Evolutionary conservation across 1,140 invertebrate species (phyloP), one percentile per base, ranked within the genome.

Genomic region (Bombus sylvicola): DNA sequence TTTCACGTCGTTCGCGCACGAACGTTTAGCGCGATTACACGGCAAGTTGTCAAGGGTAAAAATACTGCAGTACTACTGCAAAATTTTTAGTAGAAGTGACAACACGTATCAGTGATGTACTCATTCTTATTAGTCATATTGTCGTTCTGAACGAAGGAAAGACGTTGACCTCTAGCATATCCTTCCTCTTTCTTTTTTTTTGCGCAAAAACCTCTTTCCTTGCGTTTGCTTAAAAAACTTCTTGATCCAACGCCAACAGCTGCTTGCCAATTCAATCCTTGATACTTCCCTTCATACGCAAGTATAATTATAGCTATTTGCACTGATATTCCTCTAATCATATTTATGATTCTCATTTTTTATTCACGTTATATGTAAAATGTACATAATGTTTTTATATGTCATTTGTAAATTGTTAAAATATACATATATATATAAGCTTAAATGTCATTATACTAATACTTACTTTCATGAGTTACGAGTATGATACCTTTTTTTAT

Each of bases 21-120:
- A 86, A 88, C 83, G 62, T 88, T 88, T 86, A 78, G 78, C 68
- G 39, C 77, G 69, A 88, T 88, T 88, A 88, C 74, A 78, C 82
- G 74, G 78, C 73, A 68, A 83, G 74, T 86, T 79, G 84, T 88
- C 87, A 88, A 88, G 87, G 87, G 85, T 88, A 88, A 87, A 88
- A 88, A 75, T 83, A 83, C 87, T 81, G 87, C 87, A 88, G 85
- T 88, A 85, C 84, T 37, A 62, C 84, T 75, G 84, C 84, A 81
- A 85, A 85, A 81, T 71, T 81, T 85, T 81, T 53, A 74, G 43
- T 31, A 37, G 71, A 81, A 75, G 12, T 62, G 22, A 39, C 9
- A 72, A 72, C 39, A 41, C 41, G 28, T 68, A 80, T 85, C 53
- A 18, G 31, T 64, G 66, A 80, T 71, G 47, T 53, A 53, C 6